Evolutionary conservation across 2,113 vertebrate genomes (phyloP).

Genomic region (Nipponia nippon): DNA sequence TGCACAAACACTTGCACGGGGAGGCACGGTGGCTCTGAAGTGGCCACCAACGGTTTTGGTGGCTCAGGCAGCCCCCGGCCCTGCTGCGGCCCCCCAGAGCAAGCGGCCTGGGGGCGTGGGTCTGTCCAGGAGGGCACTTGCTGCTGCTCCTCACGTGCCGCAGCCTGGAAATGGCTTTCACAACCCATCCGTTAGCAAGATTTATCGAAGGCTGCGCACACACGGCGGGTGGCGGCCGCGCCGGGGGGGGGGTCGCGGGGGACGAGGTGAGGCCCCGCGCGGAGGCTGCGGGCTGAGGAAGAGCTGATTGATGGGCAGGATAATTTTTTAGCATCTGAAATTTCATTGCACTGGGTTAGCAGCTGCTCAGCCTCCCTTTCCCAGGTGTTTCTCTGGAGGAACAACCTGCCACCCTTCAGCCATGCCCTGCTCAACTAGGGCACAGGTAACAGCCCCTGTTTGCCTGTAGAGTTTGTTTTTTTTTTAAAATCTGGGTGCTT

Average conservation of each 20-base stretch:
- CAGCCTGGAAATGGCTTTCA: not conserved
- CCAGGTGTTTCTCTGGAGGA: not conserved
- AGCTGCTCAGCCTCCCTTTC: not conserved
- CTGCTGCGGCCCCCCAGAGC: too few relatives aligned
- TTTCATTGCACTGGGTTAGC: not conserved
- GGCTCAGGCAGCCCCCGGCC: not conserved
- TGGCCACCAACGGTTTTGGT: not conserved
- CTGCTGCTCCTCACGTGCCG: not conserved
- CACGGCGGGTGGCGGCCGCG: not conserved
- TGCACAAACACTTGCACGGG: not conserved
- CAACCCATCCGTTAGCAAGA: not conserved
- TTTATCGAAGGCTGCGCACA: not conserved
- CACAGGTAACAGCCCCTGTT: not conserved
- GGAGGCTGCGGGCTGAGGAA: not conserved
- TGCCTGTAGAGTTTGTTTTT: too few relatives aligned
- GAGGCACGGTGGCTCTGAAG: not conserved
- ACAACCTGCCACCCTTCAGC: not conserved
- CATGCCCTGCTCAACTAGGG: accelerated
- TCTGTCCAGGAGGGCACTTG: accelerated
- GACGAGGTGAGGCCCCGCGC: not conserved
- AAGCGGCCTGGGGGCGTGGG: not conserved
- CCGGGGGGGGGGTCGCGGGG: not conserved
- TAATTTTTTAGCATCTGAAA: not conserved
- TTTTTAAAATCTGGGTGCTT: not conserved
- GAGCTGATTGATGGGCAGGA: not conserved